phyloP scores from a whole-genome alignment of 1,140 invertebrate genomes.

The Drosophila neocordata region DNA sequence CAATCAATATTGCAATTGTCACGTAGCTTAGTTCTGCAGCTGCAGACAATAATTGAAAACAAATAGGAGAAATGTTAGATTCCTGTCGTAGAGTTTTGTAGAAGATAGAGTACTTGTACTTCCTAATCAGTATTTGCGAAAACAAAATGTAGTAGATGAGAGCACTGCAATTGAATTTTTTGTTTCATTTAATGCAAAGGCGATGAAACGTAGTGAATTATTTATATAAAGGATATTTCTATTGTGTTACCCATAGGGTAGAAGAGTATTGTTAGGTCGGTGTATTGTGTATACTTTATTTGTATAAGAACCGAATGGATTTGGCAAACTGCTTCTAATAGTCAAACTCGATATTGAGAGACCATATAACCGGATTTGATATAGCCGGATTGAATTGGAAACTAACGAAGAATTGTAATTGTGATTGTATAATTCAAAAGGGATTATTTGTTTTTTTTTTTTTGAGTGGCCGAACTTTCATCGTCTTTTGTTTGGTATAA shows the following conservation, averaged over 20 bases:
- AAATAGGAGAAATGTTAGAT: constrained; percentile 84
- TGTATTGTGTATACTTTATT: not conserved
- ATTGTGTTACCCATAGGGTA: not conserved
- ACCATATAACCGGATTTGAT: no score
- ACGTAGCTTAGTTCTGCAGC: constrained; percentile 92
- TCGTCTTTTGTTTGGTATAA: constrained; percentile 30
- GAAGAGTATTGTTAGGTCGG: not conserved
- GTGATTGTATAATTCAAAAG: no score
- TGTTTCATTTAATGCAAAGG: not conserved
- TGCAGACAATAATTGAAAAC: constrained; percentile 96
- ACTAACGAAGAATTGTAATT: no score
- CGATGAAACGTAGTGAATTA: not conserved
- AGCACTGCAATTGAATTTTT: constrained; percentile 7
- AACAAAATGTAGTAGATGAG: constrained; percentile 6
- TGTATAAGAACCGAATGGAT: not conserved
- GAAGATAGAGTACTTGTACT: constrained; percentile 27
- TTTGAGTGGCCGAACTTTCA: not conserved
- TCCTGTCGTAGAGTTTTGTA: constrained; percentile 15
- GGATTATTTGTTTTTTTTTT: not conserved
- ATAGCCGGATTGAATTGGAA: no score
- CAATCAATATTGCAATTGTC: constrained; percentile 91
- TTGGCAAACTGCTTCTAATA: no score
- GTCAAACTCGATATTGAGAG: no score
- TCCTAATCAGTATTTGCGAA: constrained; percentile 65
- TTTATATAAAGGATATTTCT: not conserved